Evolutionary conservation across 2,888 invertebrate genomes (phyloP).

Genomic region (Eurytoma adleriae): DNA sequence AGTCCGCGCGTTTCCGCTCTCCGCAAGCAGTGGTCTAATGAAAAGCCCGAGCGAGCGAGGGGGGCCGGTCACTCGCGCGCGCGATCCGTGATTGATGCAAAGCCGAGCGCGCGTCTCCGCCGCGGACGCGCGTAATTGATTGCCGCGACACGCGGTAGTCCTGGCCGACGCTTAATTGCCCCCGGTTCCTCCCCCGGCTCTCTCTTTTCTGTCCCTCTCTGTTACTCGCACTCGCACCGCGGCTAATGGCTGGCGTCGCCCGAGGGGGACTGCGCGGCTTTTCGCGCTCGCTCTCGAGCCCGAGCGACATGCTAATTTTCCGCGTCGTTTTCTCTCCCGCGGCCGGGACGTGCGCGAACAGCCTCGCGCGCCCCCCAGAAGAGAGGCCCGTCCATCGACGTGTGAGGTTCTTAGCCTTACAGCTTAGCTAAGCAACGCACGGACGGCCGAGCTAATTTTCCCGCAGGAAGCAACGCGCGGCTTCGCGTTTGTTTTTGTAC

Average conservation of each 20-base stretch:
- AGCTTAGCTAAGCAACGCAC: background rate
- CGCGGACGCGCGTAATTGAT: constrained; percentile 61
- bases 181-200: background rate
- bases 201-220: background rate
- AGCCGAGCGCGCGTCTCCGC: no score
- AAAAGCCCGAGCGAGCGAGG: no score
- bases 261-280: background rate
- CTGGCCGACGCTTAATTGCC: constrained; percentile 62
- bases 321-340: background rate
- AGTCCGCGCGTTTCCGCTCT: no score
- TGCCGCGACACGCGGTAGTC: constrained; percentile 59
- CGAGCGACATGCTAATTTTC: constrained; percentile 41
- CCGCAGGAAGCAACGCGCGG: background rate
- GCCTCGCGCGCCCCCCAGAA: background rate
- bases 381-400: background rate
- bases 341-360: background rate
- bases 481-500: background rate
- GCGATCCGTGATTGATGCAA: constrained; percentile 6
- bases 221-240: background rate
- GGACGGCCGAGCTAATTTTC: background rate
- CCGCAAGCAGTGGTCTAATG: no score
- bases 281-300: background rate
- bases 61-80: background rate
- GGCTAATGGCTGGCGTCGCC: constrained; percentile 2
- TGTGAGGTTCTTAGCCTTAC: background rate